Base-by-base conservation (phyloP, 2,797 vertebrate species). In the Xenentodon cancila region DNA sequence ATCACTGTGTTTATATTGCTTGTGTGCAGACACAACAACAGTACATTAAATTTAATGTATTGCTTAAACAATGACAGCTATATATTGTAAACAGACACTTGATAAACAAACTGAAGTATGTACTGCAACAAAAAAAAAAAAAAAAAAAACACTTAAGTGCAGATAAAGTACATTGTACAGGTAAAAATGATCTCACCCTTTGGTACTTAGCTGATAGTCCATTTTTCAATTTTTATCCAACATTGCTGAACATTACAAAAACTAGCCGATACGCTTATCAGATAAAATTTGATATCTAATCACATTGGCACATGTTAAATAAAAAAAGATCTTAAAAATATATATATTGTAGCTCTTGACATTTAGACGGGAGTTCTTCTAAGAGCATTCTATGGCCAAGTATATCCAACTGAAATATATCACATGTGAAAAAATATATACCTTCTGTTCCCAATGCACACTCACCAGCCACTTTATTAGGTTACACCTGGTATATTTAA, bases 191-290 rank as follows among this genome's bases (percentile, higher is more conserved):
- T 50, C 21, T 46, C 25, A 13, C 54, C 63, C 75, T 88, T 87
- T 80, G 78, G 78, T 69, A 67, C 34, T 73, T 59, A 84, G 68
- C 75, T 82, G 71, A 56, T 68, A 59, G 50, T 70, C 4, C 30
- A 34, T 45, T 11, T 55, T 17, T 66, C 27, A 17, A 43, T 42
- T 16, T 61, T 37, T 46, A 46, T 65, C 68, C 63, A 75, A 56
- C 52, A 46, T 69, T 69, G 21, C 30, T 71, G 47, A 72, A 80
- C 13, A 67, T 59, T 6, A 56, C 4, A 20, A 37, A 25, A 60
- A 52, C 45, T 5, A 42, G 34, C 48, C 59, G 44, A 44, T 32
- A 68, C 69, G 72, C 18, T 3, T 45, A 34, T 0, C 46, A 67
- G 48, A 77, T 74, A 57, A 51, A 0, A 51, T 71, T 44, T 62